These are phyloP conservation scores for Stenurella melanura DNA, from an alignment of 2,888 invertebrate genomes.

Conservation along the genomic window DNA sequence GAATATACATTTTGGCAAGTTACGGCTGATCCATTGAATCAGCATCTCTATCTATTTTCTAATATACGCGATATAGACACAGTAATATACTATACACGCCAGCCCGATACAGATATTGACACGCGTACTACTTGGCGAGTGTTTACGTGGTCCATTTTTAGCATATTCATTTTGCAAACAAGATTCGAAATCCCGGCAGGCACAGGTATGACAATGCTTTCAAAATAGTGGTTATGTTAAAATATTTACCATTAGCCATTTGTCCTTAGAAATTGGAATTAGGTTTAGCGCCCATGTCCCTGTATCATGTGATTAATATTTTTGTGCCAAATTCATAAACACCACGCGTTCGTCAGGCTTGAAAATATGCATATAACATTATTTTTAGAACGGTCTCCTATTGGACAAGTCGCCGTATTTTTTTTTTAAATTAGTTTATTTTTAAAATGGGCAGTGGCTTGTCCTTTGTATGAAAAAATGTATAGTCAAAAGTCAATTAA, in stretches of 20 bases:
- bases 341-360: neutral
- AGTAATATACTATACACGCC: slow-evolving; percentile 46
- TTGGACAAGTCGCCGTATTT: slow-evolving; percentile 4
- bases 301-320: slow-evolving; percentile 30
- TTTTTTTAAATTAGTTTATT: slow-evolving; percentile 20
- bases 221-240: slow-evolving; percentile 39
- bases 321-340: slow-evolving; percentile 35
- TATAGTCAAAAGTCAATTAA: neutral
- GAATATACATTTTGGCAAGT: slow-evolving; percentile 44
- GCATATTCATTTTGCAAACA: slow-evolving; percentile 36
- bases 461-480: neutral
- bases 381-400: slow-evolving; percentile 23
- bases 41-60: slow-evolving; percentile 76
- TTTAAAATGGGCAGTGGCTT: neutral
- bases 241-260: slow-evolving; percentile 33
- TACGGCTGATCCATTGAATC: slow-evolving; percentile 72
- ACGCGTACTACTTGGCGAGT: slow-evolving; percentile 52
- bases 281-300: slow-evolving; percentile 26
- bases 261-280: slow-evolving; percentile 26
- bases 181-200: slow-evolving; percentile 25
- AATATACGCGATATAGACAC: slow-evolving; percentile 56
- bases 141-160: slow-evolving; percentile 55
- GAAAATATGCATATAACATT: slow-evolving; percentile 27
- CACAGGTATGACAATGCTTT: slow-evolving; percentile 41
- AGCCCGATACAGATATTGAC: slow-evolving; percentile 51